Evolutionary conservation across 2,797 vertebrate genomes (phyloP), one percentile per base, ranked within the genome.

Genomic region (Synaphobranchus kaupii): DNA sequence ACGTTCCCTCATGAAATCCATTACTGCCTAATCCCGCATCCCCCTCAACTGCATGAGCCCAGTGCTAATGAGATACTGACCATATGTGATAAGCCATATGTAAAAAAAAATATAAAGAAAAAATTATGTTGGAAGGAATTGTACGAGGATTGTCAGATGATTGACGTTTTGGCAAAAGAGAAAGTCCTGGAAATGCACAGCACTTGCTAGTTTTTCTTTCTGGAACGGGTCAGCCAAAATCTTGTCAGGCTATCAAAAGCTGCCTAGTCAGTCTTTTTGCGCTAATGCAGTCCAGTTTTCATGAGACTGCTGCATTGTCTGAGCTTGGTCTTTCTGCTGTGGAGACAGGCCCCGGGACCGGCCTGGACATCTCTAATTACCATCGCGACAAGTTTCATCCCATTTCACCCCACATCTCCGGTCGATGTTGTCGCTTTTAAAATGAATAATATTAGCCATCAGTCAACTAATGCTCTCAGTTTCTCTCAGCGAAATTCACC

Each of bases 171-270:
- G 94, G 95, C 94, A 90, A 73, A 0, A 34, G 52, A 91, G 91
- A 90, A 94, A 94, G 90, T 88, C 90, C 90, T 91, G 91, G 91
- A 91, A 92, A 94, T 92, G 83, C 91, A 94, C 92, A 87, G 91
- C 91, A 91, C 89, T 92, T 93, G 92, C 94, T 95, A 94, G 93
- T 95, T 95, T 95, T 94, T 91, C 94, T 95, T 93, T 93, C 95
- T 86, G 90, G 90, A 88, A 50, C 17, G 78, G 85, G 15, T 66
- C 84, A 28, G 94, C 95, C 95, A 95, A 95, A 89, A 93, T 94
- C 91, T 90, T 93, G 94, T 95, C 95, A 94, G 89, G 88, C 88
- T 50, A 12, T 89, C 89, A 93, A 94, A 39, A 82, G 90, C 91
- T 95, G 95, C 93, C 91, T 93, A 93, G 93, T 96, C 94, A 93